Evolutionary conservation across 2,888 invertebrate species (phyloP), one percentile per base, ranked within the genome.

Genomic region (Epistrophe eligans): DNA sequence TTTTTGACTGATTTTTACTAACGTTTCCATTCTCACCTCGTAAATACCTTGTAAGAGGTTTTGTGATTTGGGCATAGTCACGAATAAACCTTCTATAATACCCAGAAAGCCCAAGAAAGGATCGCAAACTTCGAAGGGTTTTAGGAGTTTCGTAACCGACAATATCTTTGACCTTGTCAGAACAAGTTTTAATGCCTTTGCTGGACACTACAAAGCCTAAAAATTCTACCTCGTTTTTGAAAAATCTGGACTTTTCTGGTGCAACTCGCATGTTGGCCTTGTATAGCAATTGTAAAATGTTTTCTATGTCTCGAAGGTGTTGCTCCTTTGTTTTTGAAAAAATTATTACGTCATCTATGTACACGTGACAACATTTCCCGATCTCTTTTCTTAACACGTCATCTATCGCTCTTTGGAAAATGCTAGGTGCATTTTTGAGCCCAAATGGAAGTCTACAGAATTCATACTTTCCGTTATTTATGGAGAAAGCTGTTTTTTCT

Each of bases 351-450:
- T 88, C 83, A 17, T 89, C 88, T 13, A 84, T 73, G 52, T 89
- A 88, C 0, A 88, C 87, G 52, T 88, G 79, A 32, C 83, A 88
- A 6, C 43, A 79, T 71, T 80, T 88, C 7, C 88, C 84, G n/a
- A 88, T 88, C n/a, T 84, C 77, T 28, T 64, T 67, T 4, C 88
- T 70, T 5, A 89, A 55, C 2, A 89, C 82, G 45, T 89, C 89
- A 62, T 89, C 88, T 15, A 88, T 76, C 11, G 79, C 70, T 13
- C 84, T 67, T 55, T 55, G 79, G 10, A 83, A 79, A 19, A 83
- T 79, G 11, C 67, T 67, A 1, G 77, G 72, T 13, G 77, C 62
- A 9, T 77, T 82, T 62, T 82, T 79, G 0, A 79, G 13, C 0
- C 79, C 84, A 3, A 79, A 84, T 0, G 76, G 77, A 35, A 71